Evolutionary conservation across 2,797 vertebrate species (phyloP), one percentile per base, ranked within the genome.

Genomic region (Sternotherus odoratus): DNA sequence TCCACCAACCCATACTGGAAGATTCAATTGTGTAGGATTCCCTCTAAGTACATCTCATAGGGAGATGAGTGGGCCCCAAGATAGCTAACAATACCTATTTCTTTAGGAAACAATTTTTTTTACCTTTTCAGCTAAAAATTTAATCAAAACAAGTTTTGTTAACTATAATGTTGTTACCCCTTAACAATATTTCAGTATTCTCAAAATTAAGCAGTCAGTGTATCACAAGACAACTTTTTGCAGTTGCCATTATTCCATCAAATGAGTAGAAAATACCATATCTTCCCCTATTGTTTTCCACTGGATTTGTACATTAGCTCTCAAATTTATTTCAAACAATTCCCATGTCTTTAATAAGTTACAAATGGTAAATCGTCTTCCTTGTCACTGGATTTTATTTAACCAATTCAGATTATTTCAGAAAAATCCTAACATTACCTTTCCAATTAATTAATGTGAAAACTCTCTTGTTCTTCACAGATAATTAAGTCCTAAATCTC

Each of bases 371-470:
- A 94, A 89, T 77, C 17, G 4, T 48, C 39, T 75, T 43, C 26
- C 72, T n/a, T 85, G 13, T 23, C 86, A 82, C 4, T 86, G 43
- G 50, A 26, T 89, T 93, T 94, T 89, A 63, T 78, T 93, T 49
- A 83, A 56, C 48, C 79, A 95, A 91, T 48, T 85, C 78, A 89
- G 90, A 91, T 53, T 74, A 19, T 91, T 94, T 94, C 48, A 92
- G 60, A 69, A 66, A 63, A 94, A 89, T 1, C 13, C 12, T 43
- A 39, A 83, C 51, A 0, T 82, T 90, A 86, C 90, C 83, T 36
- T 91, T 86, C 13, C 26, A 78, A 85, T 81, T 85, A 91, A 92
- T 86, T 88, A 51, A 74, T 49, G 88, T 56, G 46, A 87, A 87
- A 17, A 66, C 85, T 82, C 39, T 86, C 66, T 46, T 74, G 39